Evolutionary conservation across 2,797 vertebrate genomes (phyloP), one percentile per base, ranked within the genome.

Genomic region (Siniperca undulata): DNA sequence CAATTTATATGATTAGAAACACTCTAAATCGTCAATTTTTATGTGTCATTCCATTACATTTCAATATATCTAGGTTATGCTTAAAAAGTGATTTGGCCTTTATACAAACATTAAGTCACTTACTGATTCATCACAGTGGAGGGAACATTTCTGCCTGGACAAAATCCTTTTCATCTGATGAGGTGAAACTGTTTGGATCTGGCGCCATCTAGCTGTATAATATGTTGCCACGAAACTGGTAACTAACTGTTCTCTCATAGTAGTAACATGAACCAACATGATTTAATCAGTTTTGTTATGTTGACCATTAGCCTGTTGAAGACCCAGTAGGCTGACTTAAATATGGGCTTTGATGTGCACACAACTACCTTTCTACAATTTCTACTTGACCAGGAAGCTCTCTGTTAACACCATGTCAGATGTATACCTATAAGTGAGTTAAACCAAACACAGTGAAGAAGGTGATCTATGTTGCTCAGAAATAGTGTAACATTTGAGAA

Each of bases 201-300:
- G 52, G 64, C 19, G 82, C 82, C 90, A 88, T 74, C 87, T 91
- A 80, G 86, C 14, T 3, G 83, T 27, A 4, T 24, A 27, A 67
- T 2, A n/a, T 17, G n/a, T 36, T 61, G 13, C 52, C 22, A 36
- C 3, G 0, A 12, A 36, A 50, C 2, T 22, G 3, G 12, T 14
- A 11, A 10, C 58, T 6, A 36, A 48, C 42, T 48, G 11, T 9
- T 72, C 17, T 60, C 3, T 30, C 30, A 30, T 30, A 30, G 30
- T 30, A 3, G 30, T 30, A 30, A 30, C 30, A 30, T 30, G 30
- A 30, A 30, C 30, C 30, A 30, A 30, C 30, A 3, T 30, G 30
- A 61, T 8, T 17, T 3, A 4, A 27, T 66, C 3, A 3, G 3
- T 50, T 27, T 66, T 44, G 0, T 38, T 16, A 36, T n/a, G 20